Percentiles rank a stretch among this genome's conserved stretches.
Evolutionary conservation across 1,140 invertebrate species (phyloP).

Genomic region (Drosophila arizonae): DNA sequence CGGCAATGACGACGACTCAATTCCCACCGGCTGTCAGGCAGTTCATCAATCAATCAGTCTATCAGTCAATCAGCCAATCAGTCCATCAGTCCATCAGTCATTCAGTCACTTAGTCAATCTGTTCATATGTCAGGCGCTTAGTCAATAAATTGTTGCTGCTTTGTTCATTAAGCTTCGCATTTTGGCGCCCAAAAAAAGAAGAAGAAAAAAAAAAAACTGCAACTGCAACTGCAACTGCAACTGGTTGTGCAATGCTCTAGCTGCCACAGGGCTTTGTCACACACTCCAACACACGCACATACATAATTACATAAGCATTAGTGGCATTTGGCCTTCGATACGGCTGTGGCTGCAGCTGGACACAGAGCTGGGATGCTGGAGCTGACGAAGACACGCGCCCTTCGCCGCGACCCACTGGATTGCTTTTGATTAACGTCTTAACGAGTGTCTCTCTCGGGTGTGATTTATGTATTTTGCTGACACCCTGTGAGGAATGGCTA

Average conservation of each 20-base stretch:
- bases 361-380: conserved; percentile 9
- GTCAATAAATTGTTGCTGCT: conserved; percentile 70
- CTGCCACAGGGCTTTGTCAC: conserved; percentile 49
- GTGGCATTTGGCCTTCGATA: conserved; percentile 7
- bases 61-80: conserved; percentile 45
- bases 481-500: neutral
- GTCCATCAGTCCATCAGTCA: conserved; percentile 40
- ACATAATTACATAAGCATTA: conserved; percentile 73
- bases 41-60: conserved; percentile 39
- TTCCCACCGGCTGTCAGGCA: conserved; percentile 68
- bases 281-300: neutral
- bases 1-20: conserved; percentile 46
- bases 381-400: conserved; percentile 37
- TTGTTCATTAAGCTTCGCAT: conserved; percentile 62
- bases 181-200: conserved; percentile 23
- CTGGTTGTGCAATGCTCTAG: conserved; percentile 58
- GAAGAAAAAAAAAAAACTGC: conserved; percentile 5
- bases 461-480: conserved; percentile 66
- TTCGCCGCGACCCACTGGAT: conserved; percentile 47
- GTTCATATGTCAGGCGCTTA: conserved; percentile 61
- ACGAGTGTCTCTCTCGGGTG: conserved; percentile 62
- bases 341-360: conserved; percentile 42
- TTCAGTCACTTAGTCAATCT: conserved; percentile 49
- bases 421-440: conserved; percentile 79
- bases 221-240: conserved; percentile 51